phyloP scores from a whole-genome alignment of 1,140 invertebrate genomes.

The Aphelinus atriplicis region DNA sequence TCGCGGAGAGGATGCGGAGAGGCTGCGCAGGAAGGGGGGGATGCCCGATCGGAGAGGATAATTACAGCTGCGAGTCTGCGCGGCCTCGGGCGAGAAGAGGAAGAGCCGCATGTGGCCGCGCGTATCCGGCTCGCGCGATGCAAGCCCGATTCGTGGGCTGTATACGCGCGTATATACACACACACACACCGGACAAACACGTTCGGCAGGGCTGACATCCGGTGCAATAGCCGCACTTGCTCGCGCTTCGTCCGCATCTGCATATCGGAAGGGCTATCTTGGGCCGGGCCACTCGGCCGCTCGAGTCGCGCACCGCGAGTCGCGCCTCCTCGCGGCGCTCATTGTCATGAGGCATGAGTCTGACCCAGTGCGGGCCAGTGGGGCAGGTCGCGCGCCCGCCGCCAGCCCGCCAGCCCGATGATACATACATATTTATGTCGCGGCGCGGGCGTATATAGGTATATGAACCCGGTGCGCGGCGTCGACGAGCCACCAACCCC shows the following conservation, averaged over 20 bases:
- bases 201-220: not conserved
- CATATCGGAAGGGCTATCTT: not conserved
- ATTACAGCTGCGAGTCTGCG: no score
- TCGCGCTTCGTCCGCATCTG: not conserved
- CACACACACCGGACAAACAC: not conserved
- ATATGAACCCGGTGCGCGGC: not conserved
- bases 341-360: conserved; percentile 68
- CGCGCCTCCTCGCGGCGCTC: conserved; percentile 48
- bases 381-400: conserved; percentile 57
- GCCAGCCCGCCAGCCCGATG: conserved; percentile 49
- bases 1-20: no score
- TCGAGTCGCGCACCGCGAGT: not conserved
- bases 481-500: not conserved
- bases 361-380: conserved; percentile 64
- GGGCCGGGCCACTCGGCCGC: not conserved
- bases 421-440: conserved; percentile 69
- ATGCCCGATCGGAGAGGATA: no score
- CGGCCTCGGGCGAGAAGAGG: no score
- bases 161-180: no score
- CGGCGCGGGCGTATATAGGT: conserved; percentile 45
- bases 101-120: no score
- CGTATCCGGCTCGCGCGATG: no score
- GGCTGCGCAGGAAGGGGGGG: no score
- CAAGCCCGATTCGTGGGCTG: no score
- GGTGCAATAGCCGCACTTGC: not conserved